Percentiles rank a stretch among this genome's conserved stretches.
Evolutionary conservation across 2,888 invertebrate species (phyloP).

Genomic region (Ochropacha duplaris): DNA sequence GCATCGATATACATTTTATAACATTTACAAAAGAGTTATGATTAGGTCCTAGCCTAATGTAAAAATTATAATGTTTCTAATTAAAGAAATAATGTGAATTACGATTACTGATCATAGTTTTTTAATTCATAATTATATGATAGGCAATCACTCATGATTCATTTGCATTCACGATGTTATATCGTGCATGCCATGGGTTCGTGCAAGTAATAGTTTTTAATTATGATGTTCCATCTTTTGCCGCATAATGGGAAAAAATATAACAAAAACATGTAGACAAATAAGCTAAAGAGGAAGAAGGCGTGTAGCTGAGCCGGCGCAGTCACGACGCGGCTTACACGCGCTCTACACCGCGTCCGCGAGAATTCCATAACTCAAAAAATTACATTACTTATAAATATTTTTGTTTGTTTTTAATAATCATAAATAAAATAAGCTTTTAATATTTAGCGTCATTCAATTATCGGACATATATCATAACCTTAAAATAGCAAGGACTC

Average conservation of each 20-base stretch:
- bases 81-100: too few species aligned
- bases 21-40: too few species aligned
- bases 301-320: conserved; percentile 33
- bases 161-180: not conserved
- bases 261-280: conserved; percentile 37
- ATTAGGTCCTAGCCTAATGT: too few species aligned
- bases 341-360: conserved; percentile 49
- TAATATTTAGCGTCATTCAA: not conserved
- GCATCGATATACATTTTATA: too few species aligned
- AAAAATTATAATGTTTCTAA: too few species aligned
- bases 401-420: not conserved
- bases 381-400: not conserved
- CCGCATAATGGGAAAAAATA: conserved; percentile 13
- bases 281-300: conserved; percentile 39
- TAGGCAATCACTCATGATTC: not conserved
- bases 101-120: too few species aligned
- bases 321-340: conserved; percentile 55
- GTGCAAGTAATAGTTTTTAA: conserved; percentile 43
- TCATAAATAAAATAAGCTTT: too few species aligned
- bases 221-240: conserved; percentile 20
- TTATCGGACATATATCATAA: not conserved
- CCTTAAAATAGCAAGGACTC: conserved; percentile 7
- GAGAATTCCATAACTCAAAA: conserved; percentile 13
- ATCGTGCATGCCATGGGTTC: conserved; percentile 15
- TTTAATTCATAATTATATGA: not conserved